phyloP scores from a whole-genome alignment of 2,888 invertebrate genomes.

The Cetonia aurata region DNA sequence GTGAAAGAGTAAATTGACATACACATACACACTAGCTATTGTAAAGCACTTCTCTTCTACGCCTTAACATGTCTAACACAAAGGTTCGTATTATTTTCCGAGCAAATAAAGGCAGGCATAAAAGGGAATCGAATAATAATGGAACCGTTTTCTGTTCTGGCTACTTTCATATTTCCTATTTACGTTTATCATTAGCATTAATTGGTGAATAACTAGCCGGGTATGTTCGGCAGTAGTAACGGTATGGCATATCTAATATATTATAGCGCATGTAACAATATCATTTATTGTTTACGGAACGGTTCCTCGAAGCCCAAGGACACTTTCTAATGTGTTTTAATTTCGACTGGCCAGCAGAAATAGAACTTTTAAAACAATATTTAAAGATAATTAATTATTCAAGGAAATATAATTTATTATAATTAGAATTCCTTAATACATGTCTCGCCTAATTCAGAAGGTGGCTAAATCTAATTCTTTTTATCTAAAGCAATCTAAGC shows the following conservation, averaged over 20 bases:
- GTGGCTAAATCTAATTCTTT: no score
- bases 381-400: no score
- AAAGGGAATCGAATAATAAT: constrained; percentile 38
- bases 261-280: constrained; percentile 47
- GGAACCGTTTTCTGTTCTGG: constrained; percentile 36
- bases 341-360: background rate
- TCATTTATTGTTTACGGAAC: constrained; percentile 45
- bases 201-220: constrained; percentile 47
- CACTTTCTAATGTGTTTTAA: constrained; percentile 2
- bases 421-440: no score
- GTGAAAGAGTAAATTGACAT: background rate
- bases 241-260: constrained; percentile 19
- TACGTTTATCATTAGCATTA: constrained; percentile 50
- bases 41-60: background rate
- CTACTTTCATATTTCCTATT: constrained; percentile 47
- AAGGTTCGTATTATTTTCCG: constrained; percentile 23
- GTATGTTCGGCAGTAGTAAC: constrained; percentile 42
- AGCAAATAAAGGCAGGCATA: constrained; percentile 28
- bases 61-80: background rate
- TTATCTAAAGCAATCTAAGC: no score
- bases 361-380: background rate
- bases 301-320: constrained; percentile 10
- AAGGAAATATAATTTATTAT: no score
- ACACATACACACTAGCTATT: no score
- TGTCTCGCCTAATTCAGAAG: no score